Evolutionary conservation across 2,888 invertebrate genomes (phyloP), one percentile per base, ranked within the genome.

Genomic region (Luperina nickerlii): DNA sequence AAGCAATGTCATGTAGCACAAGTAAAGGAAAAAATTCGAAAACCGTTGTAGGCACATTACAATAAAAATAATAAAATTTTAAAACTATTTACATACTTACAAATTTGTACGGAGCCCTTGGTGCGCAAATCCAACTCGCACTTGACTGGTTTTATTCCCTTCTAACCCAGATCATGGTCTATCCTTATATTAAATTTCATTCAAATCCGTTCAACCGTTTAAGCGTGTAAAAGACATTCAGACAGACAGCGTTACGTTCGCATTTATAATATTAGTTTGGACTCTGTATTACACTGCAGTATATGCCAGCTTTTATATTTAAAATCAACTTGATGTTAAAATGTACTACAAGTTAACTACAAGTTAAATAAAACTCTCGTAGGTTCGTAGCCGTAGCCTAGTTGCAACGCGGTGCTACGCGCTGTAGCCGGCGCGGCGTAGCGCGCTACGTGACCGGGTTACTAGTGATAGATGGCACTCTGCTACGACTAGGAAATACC

Each of bases 401-500:
- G 90, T 90, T 91, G 90, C 90, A 88, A 71, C 74, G 4, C 51
- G 65, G 65, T 62, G 85, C 76, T 85, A 83, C 76, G 76, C 73
- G 81, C 62, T 72, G 78, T 74, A 78, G 83, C 90, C 74, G 76
- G n/a, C 11, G 11, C 45, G 45, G 69, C 73, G 78, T 71, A 77
- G 85, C 78, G 91, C 92, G 91, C 92, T 93, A 94, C 94, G 94
- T 93, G 93, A 94, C 94, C 94, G 93, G 93, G 93, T 94, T 92
- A 93, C 91, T 84, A 66, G 87, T 94, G 94, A 94, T 93, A 90
- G 92, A 94, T 94, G 91, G 88, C 81, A 80, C 90, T 90, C 78
- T 32, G 83, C 80, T 65, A 57, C 82, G 38, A 48, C 74, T 63
- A 78, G 76, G 42, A 48, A 77, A 70, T 78, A 73, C 78, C 73